Evolutionary conservation across 2,888 invertebrate species (phyloP).

Genomic region (Chymomyza caudatula): DNA sequence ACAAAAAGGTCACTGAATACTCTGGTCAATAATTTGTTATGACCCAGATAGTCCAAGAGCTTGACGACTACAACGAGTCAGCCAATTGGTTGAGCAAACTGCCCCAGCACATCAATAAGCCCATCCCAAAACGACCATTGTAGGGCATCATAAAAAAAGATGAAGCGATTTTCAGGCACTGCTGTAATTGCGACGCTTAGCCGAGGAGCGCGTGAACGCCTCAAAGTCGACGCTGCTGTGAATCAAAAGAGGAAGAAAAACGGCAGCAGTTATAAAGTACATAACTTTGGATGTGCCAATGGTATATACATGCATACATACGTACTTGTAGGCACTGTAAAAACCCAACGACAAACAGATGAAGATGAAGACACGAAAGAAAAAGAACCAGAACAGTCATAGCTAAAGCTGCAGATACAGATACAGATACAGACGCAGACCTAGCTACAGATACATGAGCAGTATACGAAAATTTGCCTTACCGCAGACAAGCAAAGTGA

Average conservation of each 20-base stretch:
- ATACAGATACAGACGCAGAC: slow-evolving; percentile 32
- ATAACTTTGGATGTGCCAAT: background rate
- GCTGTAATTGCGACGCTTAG: slow-evolving; percentile 67
- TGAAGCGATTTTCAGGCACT: slow-evolving; percentile 71
- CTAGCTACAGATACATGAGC: background rate
- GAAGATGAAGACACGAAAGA: background rate
- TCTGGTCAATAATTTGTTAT: slow-evolving; percentile 60
- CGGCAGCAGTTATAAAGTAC: slow-evolving; percentile 35
- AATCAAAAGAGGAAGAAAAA: slow-evolving; percentile 42
- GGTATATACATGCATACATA: background rate
- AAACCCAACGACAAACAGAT: background rate
- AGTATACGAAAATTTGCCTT: slow-evolving; percentile 52
- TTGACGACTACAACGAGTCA: slow-evolving; percentile 11
- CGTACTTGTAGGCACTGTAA: background rate
- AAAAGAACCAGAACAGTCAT: slow-evolving; percentile 1
- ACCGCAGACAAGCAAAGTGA: slow-evolving; percentile 61
- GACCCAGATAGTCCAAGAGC: slow-evolving; percentile 3
- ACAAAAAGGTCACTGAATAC: background rate
- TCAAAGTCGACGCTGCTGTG: slow-evolving; percentile 11
- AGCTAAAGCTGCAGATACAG: slow-evolving; percentile 46
- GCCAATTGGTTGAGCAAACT: slow-evolving; percentile 28
- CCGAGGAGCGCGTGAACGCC: slow-evolving; percentile 21
- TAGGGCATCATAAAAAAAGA: slow-evolving; percentile 69
- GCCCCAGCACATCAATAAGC: slow-evolving; percentile 44
- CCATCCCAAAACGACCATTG: slow-evolving; percentile 71